Evolutionary conservation across 2,888 invertebrate genomes (phyloP), one percentile per base, ranked within the genome.

Genomic region (Colostygia pectinataria): DNA sequence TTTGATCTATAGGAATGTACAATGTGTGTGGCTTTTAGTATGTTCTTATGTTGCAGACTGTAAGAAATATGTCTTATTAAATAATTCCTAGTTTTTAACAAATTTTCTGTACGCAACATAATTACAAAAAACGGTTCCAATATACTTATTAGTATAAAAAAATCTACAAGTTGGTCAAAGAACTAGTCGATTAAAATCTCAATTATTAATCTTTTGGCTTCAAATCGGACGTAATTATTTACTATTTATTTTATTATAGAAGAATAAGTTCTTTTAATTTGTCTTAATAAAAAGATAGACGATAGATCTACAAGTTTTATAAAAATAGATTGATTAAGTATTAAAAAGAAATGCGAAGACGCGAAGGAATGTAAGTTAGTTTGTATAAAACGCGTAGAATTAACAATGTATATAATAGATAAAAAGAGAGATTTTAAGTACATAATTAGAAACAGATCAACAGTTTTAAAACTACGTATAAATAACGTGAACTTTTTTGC

Each of bases 401-500:
- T 18, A 32, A 42, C 15, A 39, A 18, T 25, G 10, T 34, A 42
- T 24, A 51, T 15, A 14, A 49, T 6, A 1, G 43, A 50, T 39
- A 34, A 53, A 28, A 39, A 52, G 27, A 46, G 39, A 46, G 28
- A 41, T 34, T 52, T 63, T 59, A 61, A 61, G 59, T 58, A 62
- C 60, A 59, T 34, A 47, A 57, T 34, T 39, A 24, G 34, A 31
- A 45, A 40, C 31, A 61, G 28, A 57, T 47, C 54, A 59, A 63
- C 49, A 62, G 12, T n/a, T 46, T 41, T 25, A 37, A 28, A 32
- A 33, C 32, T 42, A 41, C 9, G 20, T 15, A 25, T 39, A 39
- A 57, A 59, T 37, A 49, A 55, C 41, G 38, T 41, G 42, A 57
- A 58, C 59, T 58, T 64, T 68, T 65, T 68, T 58, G 61, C 61